Evolutionary conservation across 2,888 invertebrate genomes (phyloP), one percentile per base, ranked within the genome.

Genomic region (Chorisops tibialis): DNA sequence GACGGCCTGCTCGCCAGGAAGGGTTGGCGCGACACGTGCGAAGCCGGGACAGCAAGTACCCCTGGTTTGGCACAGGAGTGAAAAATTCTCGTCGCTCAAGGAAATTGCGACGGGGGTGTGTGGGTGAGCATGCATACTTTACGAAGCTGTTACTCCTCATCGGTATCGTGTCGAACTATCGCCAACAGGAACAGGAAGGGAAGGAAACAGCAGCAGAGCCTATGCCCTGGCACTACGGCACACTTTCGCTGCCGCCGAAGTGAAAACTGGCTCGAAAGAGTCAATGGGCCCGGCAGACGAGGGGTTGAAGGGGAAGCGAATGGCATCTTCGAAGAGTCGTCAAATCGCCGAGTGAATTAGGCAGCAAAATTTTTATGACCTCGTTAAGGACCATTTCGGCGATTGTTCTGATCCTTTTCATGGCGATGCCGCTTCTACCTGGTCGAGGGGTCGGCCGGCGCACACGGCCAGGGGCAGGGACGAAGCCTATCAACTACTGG

Each of bases 341-440:
- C 68, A 76, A 75, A 75, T 74, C 73, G 73, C 72, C 69, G 73
- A 75, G 76, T 76, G 74, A 77, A 78, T 78, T 77, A 78, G 77
- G 78, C 77, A 78, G 74, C 77, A 76, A 78, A 76, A 77, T 76
- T 78, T 77, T 78, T 78, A 78, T 74, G 75, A 75, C 73, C 76
- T 78, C 76, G 77, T 78, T 78, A 78, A 76, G 78, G 76, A 73
- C 76, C 76, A 78, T 78, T 78, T 78, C 74, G 75, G 74, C 78
- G 75, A 78, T 78, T 78, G 78, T 77, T 78, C 76, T 75, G 77
- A 78, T 78, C 77, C 78, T 77, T 77, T 78, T 77, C 74, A 75
- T 74, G 73, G 73, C 71, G 73, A 45, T 35, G 45, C 35, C 45
- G 56, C 43, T 45, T 74, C 39, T 61, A 52, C 51, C 51, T 62